Percentiles rank a stretch among this genome's conserved stretches.
These are phyloP conservation scores for Drosophila nigromelanica DNA, from an alignment of 1,140 invertebrate genomes.

Conservation along the genomic window DNA sequence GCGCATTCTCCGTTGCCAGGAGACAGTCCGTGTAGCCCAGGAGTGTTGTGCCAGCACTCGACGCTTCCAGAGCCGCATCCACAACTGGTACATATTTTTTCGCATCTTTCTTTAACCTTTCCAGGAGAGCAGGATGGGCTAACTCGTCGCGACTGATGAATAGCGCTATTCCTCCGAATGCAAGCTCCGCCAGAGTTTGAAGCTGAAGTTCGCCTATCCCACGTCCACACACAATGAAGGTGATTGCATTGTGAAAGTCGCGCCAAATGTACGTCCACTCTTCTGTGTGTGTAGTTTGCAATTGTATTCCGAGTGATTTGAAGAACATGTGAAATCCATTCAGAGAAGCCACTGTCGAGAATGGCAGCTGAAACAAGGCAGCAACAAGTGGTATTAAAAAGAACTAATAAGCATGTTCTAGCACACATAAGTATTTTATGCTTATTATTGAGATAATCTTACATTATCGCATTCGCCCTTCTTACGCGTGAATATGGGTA, in stretches of 20 bases:
- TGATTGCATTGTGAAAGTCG: conserved; percentile 86
- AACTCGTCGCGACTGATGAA: conserved; percentile 90
- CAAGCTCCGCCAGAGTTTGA: conserved; percentile 86
- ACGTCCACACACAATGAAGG: conserved; percentile 86
- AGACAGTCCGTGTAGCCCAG: conserved; percentile 87
- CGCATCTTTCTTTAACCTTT: conserved; percentile 74
- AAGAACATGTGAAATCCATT: conserved; percentile 94
- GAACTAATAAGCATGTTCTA: conserved; percentile 60
- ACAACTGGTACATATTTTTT: conserved; percentile 85
- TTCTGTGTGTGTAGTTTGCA: conserved; percentile 87
- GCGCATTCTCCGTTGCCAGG: conserved; percentile 87
- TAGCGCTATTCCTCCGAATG: conserved; percentile 89
- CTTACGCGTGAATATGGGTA: conserved; percentile 88
- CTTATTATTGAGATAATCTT: conserved; percentile 39
- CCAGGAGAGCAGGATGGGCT: conserved; percentile 75
- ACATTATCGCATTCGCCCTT: conserved; percentile 87
- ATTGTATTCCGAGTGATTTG: conserved; percentile 88
- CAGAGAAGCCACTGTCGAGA: conserved; percentile 91
- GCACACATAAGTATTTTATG: background rate
- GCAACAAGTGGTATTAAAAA: conserved; percentile 11
- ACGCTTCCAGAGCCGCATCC: conserved; percentile 88
- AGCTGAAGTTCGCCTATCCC: conserved; percentile 86
- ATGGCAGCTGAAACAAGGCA: conserved; percentile 87
- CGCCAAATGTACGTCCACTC: conserved; percentile 91
- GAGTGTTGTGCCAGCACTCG: conserved; percentile 87